These are phyloP conservation scores for Dendrocopos noguchii DNA, from an alignment of 2,113 vertebrate species.

Conservation along the genomic window DNA sequence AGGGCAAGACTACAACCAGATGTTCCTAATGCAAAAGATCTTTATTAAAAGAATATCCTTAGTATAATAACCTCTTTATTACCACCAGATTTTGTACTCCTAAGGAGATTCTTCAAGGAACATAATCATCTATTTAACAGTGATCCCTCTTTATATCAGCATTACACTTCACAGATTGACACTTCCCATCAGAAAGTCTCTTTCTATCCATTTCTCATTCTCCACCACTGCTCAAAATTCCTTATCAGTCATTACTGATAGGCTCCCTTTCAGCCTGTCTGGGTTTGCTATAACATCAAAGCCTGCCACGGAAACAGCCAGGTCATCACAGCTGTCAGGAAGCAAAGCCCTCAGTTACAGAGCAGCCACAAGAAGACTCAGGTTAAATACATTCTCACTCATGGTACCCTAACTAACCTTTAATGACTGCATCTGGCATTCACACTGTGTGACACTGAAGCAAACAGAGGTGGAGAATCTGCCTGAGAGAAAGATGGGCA, in stretches of 20 bases:
- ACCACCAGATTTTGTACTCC: neutral
- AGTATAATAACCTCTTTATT: neutral
- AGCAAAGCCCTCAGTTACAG: neutral
- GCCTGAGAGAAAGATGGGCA: neutral
- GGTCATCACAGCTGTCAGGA: neutral
- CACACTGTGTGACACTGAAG: neutral
- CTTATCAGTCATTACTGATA: neutral
- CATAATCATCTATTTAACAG: neutral
- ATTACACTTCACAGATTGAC: neutral
- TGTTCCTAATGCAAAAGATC: neutral
- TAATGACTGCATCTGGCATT: neutral
- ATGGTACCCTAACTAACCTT: neutral
- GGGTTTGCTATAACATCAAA: neutral
- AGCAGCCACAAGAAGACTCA: neutral
- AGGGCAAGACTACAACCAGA: slow-evolving; percentile 27
- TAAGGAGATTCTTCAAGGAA: neutral
- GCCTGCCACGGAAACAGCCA: neutral
- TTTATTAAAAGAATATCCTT: slow-evolving; percentile 14
- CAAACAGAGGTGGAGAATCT: neutral
- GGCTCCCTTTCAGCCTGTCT: neutral
- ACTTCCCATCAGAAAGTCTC: neutral
- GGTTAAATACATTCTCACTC: neutral
- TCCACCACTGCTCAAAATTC: neutral
- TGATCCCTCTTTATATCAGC: neutral
- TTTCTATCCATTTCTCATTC: neutral